These are phyloP conservation scores for Chironomus striatipennis DNA, from an alignment of 1,140 invertebrate species.

Conservation along the genomic window DNA sequence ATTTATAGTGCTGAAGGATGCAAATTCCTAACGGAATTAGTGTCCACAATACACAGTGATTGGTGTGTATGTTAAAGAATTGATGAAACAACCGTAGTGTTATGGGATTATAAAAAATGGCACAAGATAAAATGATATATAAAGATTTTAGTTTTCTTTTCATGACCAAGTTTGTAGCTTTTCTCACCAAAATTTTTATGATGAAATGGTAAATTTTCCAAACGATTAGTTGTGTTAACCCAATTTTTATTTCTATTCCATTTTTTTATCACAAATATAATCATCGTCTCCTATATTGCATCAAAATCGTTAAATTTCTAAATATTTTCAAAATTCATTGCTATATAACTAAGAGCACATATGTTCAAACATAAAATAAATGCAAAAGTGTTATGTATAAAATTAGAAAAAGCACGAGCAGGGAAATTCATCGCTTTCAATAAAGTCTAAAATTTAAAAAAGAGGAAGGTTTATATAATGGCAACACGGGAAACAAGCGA, in stretches of 20 bases:
- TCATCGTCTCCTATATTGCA: neutral
- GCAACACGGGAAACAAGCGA: no score
- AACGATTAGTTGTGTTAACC: no score
- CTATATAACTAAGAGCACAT: neutral
- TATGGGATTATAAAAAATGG: no score
- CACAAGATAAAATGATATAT: no score
- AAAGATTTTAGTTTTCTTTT: no score
- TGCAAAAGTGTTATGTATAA: no score
- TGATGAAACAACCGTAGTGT: no score
- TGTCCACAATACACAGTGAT: neutral
- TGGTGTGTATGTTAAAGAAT: neutral
- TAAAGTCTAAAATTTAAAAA: neutral
- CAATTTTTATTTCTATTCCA: no score
- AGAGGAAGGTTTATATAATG: neutral
- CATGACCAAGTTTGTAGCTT: no score
- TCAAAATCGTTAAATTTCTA: neutral
- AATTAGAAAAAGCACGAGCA: no score
- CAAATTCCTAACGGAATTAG: constrained; percentile 17
- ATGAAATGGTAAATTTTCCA: no score
- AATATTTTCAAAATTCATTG: neutral
- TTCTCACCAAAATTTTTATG: no score
- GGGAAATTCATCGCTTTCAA: neutral
- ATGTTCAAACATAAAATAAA: neutral
- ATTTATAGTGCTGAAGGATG: neutral
- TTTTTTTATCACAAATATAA: neutral